These are phyloP conservation scores for Coluber constrictor DNA, from an alignment of 2,797 vertebrate genomes.

Conservation along the genomic window DNA sequence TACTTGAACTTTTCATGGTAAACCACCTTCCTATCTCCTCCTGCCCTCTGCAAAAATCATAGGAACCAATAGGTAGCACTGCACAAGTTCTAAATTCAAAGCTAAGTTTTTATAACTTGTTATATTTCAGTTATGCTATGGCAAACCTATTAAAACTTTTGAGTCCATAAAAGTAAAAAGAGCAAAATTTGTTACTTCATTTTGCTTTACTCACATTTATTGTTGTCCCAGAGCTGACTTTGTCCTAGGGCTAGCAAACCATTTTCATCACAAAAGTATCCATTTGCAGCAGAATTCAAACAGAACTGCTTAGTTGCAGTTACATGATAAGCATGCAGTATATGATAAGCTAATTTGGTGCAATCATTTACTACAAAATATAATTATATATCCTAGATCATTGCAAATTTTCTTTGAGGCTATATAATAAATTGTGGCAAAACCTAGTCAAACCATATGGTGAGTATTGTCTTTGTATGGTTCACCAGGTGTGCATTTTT, in stretches of 20 bases:
- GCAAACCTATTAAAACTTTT: not conserved
- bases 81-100: not conserved
- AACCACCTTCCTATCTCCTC: not conserved
- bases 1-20: not conserved
- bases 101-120: not conserved
- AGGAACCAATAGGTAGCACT: not conserved
- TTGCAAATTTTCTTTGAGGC: not conserved
- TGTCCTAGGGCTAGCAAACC: not conserved
- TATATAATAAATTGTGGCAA: not conserved
- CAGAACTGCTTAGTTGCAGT: not conserved
- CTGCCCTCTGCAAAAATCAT: not conserved
- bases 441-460: not conserved
- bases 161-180: not conserved
- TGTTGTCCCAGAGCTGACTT: not conserved
- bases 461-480: not conserved
- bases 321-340: not conserved
- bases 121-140: not conserved
- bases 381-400: not conserved
- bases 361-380: not conserved
- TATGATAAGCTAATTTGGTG: not conserved
- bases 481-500: not conserved
- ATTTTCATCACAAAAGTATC: not conserved
- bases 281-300: not conserved
- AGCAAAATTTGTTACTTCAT: not conserved
- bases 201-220: not conserved